These are phyloP conservation scores for Pseudomyrmex dendroicus DNA, from an alignment of 1,140 invertebrate genomes.

Conservation along the genomic window DNA sequence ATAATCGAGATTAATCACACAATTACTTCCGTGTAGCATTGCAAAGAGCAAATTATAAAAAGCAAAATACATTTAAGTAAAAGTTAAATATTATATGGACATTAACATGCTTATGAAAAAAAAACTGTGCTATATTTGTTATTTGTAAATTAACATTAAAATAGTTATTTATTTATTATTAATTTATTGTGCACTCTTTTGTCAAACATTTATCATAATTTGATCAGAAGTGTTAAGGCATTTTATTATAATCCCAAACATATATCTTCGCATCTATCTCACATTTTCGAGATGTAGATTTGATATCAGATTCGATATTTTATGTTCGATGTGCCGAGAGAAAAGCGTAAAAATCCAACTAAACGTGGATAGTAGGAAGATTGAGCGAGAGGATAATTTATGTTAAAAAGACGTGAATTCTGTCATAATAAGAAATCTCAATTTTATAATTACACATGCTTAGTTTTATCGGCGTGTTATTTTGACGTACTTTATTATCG, in stretches of 20 bases:
- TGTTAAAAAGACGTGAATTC: conserved; percentile 46
- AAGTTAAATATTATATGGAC: too few relatives aligned
- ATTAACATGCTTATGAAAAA: too few relatives aligned
- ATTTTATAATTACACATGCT: conserved; percentile 55
- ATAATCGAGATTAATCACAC: conserved; percentile 49
- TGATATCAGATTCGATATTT: conserved; percentile 1
- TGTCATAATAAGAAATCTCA: conserved; percentile 25
- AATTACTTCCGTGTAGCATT: neutral
- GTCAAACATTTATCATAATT: neutral
- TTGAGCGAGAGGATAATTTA: conserved; percentile 43
- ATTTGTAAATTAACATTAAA: too few relatives aligned
- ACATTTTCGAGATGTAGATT: conserved; percentile 31
- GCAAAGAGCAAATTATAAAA: neutral
- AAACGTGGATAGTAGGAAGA: conserved; percentile 12
- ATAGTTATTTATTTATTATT: too few relatives aligned
- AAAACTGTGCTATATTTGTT: too few relatives aligned
- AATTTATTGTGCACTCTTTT: neutral
- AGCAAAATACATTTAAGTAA: neutral
- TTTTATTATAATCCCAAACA: neutral
- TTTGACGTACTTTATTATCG: conserved; percentile 26
- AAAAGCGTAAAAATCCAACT: conserved; percentile 20
- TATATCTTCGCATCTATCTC: neutral
- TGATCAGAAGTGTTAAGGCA: neutral
- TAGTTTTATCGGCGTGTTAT: conserved; percentile 44
- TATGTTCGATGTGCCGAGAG: conserved; percentile 23